Evolutionary conservation across 2,888 invertebrate genomes (phyloP), one percentile per base, ranked within the genome.

Genomic region (Lepidocyrtoides sp.): DNA sequence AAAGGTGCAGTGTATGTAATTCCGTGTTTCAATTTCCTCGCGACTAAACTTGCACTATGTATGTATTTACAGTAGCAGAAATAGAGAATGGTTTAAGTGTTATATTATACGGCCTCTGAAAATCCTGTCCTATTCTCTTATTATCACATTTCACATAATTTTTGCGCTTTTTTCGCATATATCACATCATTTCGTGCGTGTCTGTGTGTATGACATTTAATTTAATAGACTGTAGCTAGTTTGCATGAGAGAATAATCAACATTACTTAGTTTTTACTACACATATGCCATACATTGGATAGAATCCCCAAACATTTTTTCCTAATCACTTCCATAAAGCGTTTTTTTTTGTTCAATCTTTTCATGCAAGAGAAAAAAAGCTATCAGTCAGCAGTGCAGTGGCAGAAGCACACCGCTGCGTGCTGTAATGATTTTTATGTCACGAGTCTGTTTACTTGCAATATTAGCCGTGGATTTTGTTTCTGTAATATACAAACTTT

Each of bases 181-280:
- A 63, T 63, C 63, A 29, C 63, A 63, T 63, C 63, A 8, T 12
- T 17, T 81, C 57, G 57, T 81, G 54, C 32, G 32, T 41, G 32
- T 36, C 23, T 82, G 63, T 82, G 60, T 82, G 63, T 82, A 81
- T 57, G 41, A 57, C 72, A 72, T 57, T 81, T 60, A 41, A 17
- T 41, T 44, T 44, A 44, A 81, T 20, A 81, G 1, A 29, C 44
- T n/a, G 54, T 32, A 54, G 8, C 14, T 79, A 14, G 32, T 12
- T 79, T 54, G 29, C 32, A 54, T 54, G 79, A 79, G n/a, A 23
- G n/a, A n/a, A 75, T 75, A 36, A 41, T 75, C 41, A 75, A 44
- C 10, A 66, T 66, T 32, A 14, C 36, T 66, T 32, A 8, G 17
- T 29, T 36, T 57, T 60, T 36, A 32, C 36, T 20, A 41, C 23